Conservation (phyloP, 2,797 vertebrate genomes). For the Lepus townsendii region DNA sequence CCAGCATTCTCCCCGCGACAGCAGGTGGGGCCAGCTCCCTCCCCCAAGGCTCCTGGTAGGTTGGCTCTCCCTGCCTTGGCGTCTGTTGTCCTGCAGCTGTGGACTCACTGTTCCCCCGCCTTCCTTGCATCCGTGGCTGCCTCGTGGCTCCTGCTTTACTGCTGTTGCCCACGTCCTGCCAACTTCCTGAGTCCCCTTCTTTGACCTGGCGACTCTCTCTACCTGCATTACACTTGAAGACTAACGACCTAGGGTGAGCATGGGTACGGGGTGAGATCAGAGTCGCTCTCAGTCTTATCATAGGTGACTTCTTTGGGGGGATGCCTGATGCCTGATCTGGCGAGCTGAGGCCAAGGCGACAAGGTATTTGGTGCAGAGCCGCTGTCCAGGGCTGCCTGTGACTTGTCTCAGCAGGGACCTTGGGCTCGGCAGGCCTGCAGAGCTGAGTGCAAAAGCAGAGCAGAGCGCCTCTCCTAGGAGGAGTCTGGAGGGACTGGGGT, state of each 20-base stretch:
- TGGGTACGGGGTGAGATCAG: background rate
- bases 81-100: background rate
- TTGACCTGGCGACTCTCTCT: background rate
- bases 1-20: background rate
- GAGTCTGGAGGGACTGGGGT: background rate
- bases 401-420: background rate
- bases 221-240: background rate
- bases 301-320: background rate
- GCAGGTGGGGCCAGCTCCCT: background rate
- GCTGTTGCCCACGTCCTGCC: fast-evolving
- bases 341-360: background rate
- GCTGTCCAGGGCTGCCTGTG: fast-evolving
- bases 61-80: background rate
- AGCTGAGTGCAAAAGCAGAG: background rate
- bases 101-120: too few relatives aligned
- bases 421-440: background rate
- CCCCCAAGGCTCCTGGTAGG: fast-evolving
- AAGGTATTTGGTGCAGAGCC: background rate
- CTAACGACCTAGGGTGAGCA: background rate
- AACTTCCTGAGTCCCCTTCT: background rate
- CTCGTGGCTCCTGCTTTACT: background rate
- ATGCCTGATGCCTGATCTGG: background rate
- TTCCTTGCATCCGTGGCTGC: background rate
- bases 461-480: background rate
- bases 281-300: background rate